Base-by-base conservation (phyloP, 2,113 vertebrate genomes). In the Beaufortia kweichowensis region DNA sequence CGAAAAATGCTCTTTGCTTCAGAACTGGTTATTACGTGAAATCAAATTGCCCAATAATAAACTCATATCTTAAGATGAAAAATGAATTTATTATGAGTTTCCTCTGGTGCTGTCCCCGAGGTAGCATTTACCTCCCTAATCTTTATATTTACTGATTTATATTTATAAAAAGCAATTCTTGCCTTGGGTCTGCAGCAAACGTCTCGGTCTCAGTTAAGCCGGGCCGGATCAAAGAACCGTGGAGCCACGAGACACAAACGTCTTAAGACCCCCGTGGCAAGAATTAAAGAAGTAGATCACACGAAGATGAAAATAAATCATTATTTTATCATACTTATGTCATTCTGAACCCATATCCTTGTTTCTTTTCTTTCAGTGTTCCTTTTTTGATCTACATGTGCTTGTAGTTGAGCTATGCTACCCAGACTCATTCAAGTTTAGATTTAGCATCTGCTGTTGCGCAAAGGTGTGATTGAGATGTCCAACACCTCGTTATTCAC, bases 391-490 rank as follows among this genome's bases (percentile, higher is more conserved):
- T 43, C 15, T 43, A 3, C 15, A 15, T 46, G 4, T 46, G 12
- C 3, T 48, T 23, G 29, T 67, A 10, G 21, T 21, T 31, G 46
- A 35, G 11, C 29, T 35, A 56, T 69, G 48, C 23, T 73, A 50
- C 62, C 35, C 50, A 67, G 60, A 60, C 31, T 56, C 62, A 66
- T 66, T 77, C 29, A 68, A 41, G 50, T 71, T 28, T 28, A 59
- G 50, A 26, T 17, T 57, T 23, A 39, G 21, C 68, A 71, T 71
- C 53, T 71, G 68, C 53, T 71, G 31, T 71, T 71, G 31, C 53
- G 0, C 21, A 41, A 6, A 70, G 67, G 53, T 57, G 21, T 59
- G 68, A 71, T 39, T 31, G 53, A 71, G 69, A 57, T 59, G 33
- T 71, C 69, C 53, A 57, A 28, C 23, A 41, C 23, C 15, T 71